A percentile compares a stretch with the other conserved stretches of the same genome.
phyloP scores from a whole-genome alignment of 1,140 invertebrate species.

The Laupala kohalensis region DNA sequence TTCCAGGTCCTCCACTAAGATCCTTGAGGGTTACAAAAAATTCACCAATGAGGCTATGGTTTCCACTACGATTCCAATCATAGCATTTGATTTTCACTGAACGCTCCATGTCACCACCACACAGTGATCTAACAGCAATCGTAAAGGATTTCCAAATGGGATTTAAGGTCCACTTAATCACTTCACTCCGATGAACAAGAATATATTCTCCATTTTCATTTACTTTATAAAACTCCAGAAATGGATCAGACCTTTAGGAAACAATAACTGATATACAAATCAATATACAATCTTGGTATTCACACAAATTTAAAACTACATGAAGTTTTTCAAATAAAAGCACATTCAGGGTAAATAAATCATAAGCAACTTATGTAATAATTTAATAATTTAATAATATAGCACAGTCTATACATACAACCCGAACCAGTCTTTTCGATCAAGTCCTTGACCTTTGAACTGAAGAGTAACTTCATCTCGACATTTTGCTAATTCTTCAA shows the following conservation, averaged over 20 bases:
- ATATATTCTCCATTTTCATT: constrained; percentile 29
- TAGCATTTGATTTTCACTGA: constrained; percentile 27
- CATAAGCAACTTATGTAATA: too few relatives aligned
- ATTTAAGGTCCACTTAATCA: constrained; percentile 36
- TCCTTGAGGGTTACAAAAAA: constrained; percentile 20
- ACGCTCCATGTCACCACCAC: constrained; percentile 45
- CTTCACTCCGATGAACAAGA: constrained; percentile 31
- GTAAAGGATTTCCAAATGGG: constrained; percentile 44
- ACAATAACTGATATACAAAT: constrained; percentile 16
- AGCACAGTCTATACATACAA: too few relatives aligned
- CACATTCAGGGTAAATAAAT: too few relatives aligned
- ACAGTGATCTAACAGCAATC: constrained; percentile 36
- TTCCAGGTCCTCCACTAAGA: constrained; percentile 16
- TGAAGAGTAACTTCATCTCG: constrained; percentile 35
- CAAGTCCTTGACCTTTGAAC: constrained; percentile 24
- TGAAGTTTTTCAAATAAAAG: too few relatives aligned
- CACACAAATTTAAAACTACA: too few relatives aligned
- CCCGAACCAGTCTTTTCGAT: constrained; percentile 32
- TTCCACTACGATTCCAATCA: constrained; percentile 24
- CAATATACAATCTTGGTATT: too few relatives aligned
- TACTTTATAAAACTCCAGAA: constrained; percentile 34
- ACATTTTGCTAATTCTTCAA: constrained; percentile 34
- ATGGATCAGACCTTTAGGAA: constrained; percentile 30
- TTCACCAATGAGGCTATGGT: constrained; percentile 20
- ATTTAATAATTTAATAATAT: too few relatives aligned